Evolutionary conservation across 1,140 invertebrate genomes (phyloP), one percentile per base, ranked within the genome.

Genomic region (Marisa cornuarietis): DNA sequence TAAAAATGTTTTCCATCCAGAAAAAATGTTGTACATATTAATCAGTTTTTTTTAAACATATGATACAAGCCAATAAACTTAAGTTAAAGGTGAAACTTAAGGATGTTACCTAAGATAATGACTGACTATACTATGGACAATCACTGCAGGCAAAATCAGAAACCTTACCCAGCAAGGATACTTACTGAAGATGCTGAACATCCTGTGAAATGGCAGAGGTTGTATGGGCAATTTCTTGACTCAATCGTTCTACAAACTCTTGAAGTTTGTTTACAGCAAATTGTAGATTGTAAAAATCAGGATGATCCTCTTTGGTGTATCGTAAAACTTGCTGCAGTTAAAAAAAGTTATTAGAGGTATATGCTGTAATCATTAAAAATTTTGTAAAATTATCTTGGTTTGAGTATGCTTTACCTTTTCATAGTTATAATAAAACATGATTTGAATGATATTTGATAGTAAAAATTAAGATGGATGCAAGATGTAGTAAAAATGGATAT

Each of bases 181-280:
- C 76, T 77, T n/a, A 77, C 76, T 77, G 76, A 13, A 77, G 65
- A 20, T 77, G 63, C 22, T 77, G 76, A 8, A 68, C 22, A 51
- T 77, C 76, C 3, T 68, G 49, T 49, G 76, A 63, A 16, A 69
- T 77, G 76, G 65, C 76, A 42, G 54, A 65, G 20, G 76, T 77
- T 31, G 76, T 77, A 65, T 77, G 76, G 18, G 63, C 68, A 16
- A 77, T 77, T 49, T 77, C 76, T 20, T 77, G 76, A 65, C 68
- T 77, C 51, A 77, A 77, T 2, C 63, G 42, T 63, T 77, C 76
- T 63, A 77, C 76, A 68, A 77, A 77, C 63, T 77, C 76, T 51
- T 77, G 76, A 49, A 77, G 76, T 65, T 77, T 77, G 49, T 6
- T 51, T n/a, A 77, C 63, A 11, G 63, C 65, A 3, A 65, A 51